Evolutionary conservation across 2,797 vertebrate species (phyloP), one percentile per base, ranked within the genome.

Genomic region (Myotis myotis): DNA sequence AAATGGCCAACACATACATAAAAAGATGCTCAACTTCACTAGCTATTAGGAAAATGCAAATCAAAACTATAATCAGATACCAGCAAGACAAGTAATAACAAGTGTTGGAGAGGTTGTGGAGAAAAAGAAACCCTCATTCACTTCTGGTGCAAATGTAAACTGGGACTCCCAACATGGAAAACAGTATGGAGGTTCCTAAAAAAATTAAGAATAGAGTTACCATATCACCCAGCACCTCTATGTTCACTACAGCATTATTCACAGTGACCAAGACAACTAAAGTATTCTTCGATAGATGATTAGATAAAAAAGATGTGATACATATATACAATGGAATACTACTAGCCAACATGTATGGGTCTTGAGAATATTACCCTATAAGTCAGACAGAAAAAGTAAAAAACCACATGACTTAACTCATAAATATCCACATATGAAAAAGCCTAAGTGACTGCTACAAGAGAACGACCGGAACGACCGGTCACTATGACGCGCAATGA

Each of bases 151-250:
- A 13, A 44, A 72, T 44, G 12, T 72, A 72, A 72, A 41, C 8
- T 41, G 70, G 70, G 28, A 72, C 22, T 71, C 11, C 68, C 36
- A 71, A 7, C 28, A 44, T 72, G 70, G 41, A 72, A 72, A 44
- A 72, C 12, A 30, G 25, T 44, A 72, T 28, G 41, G 70, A 44
- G 38, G 70, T 72, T 72, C 23, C 70, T 72, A 16, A 16, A 47
- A 74, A 74, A 47, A 30, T 74, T 74, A 47, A 74, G 41, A 74
- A 47, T 74, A 74, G 71, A 74, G 71, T 75, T 75, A 51, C 28
- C 10, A 51, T 51, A 76, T 51, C 47, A 76, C 30, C 44, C 19
- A 22, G 3, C 30, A 76, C 47, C 15, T 19, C 30, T 51, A 51
- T n/a, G 17, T 51, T 76, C 47, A 33, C 16, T 76, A 74, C 30